A percentile compares a stretch with the other conserved stretches of the same genome.
Conservation (phyloP, 2,113 vertebrate species). For the Ophiodon elongatus region DNA sequence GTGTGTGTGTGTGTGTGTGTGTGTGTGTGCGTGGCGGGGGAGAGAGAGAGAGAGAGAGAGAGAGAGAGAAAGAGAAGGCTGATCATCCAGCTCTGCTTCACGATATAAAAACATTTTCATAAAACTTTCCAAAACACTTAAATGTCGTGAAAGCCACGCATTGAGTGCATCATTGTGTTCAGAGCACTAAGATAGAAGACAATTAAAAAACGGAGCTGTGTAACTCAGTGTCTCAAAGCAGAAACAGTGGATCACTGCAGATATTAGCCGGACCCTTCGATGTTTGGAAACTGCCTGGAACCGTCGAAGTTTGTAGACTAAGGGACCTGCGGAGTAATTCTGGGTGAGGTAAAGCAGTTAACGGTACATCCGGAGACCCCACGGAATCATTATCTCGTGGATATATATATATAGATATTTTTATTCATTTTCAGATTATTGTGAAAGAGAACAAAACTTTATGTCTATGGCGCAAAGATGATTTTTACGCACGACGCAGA, state of each 20-base stretch:
- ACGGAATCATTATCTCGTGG: too few relatives aligned
- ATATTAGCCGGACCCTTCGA: neutral
- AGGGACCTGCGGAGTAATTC: neutral
- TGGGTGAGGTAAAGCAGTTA: neutral
- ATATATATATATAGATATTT: neutral
- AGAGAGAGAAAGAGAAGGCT: neutral
- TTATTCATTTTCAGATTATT: neutral
- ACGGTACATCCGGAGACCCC: neutral
- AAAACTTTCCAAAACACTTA: slow-evolving; percentile 14
- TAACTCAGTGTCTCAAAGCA: neutral
- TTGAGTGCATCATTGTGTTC: neutral
- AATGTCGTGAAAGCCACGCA: neutral
- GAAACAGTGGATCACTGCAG: neutral
- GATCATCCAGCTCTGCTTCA: neutral
- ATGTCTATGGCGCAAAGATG: neutral
- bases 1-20: slow-evolving; percentile 31
- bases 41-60: neutral
- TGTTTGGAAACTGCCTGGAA: neutral
- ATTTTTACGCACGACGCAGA: neutral
- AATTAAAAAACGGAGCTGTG: neutral
- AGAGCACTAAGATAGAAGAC: neutral
- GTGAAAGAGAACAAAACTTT: neutral
- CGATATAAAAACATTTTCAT: neutral
- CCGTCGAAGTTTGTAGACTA: neutral
- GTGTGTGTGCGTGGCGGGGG: slow-evolving; percentile 15